Percentiles rank a stretch among this genome's conserved stretches.
These are phyloP conservation scores for Nebria brevicollis DNA, from an alignment of 2,888 invertebrate species.

Conservation along the genomic window DNA sequence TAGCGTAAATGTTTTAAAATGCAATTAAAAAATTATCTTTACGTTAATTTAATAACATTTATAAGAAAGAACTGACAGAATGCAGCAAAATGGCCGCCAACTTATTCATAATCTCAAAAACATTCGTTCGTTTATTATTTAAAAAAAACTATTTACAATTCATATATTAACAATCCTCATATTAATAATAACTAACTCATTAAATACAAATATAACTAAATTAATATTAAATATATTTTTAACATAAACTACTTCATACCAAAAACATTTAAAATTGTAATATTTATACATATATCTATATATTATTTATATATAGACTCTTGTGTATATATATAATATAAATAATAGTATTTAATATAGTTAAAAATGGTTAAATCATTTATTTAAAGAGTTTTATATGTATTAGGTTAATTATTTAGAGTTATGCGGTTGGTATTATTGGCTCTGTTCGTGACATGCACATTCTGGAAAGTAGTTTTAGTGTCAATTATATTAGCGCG, in stretches of 20 bases:
- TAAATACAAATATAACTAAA: not conserved
- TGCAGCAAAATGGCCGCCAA: conserved; percentile 50
- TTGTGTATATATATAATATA: no score
- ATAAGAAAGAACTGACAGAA: conserved; percentile 49
- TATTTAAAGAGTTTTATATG: not conserved
- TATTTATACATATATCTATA: no score
- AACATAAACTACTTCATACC: no score
- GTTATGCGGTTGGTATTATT: not conserved
- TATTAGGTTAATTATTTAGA: not conserved
- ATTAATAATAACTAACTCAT: not conserved
- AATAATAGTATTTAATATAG: not conserved
- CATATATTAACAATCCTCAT: not conserved
- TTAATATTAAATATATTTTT: not conserved
- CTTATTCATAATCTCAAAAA: conserved; percentile 39
- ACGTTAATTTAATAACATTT: conserved; percentile 47
- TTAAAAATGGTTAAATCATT: not conserved
- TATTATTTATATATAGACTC: no score
- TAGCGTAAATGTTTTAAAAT: conserved; percentile 45
- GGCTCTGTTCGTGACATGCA: not conserved
- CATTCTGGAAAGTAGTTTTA: conserved; percentile 36
- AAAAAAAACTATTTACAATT: conserved; percentile 14
- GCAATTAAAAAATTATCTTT: conserved; percentile 47
- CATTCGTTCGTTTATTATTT: conserved; percentile 31
- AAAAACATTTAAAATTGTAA: no score
- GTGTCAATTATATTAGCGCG: not conserved